phyloP scores from a whole-genome alignment of 2,113 vertebrate species.

The Alexandromys fortis region DNA sequence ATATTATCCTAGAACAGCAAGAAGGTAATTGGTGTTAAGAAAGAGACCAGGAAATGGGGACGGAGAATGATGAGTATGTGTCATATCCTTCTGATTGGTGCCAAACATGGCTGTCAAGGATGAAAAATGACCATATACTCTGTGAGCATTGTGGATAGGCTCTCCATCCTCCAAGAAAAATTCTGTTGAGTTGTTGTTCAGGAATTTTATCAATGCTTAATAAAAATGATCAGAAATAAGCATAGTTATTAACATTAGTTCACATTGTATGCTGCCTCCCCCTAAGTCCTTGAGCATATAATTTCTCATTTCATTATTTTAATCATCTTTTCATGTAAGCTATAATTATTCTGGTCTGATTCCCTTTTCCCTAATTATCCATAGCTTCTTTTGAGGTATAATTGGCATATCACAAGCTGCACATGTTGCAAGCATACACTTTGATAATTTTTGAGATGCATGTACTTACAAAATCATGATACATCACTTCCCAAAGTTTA shows the following conservation, averaged over 20 bases:
- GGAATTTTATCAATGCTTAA: conserved; percentile 8
- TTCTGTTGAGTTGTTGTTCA: background rate
- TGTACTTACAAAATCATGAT: background rate
- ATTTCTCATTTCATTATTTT: background rate
- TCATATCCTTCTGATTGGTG: background rate
- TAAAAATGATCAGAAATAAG: background rate
- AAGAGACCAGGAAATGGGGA: conserved; percentile 7
- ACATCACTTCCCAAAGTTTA: background rate
- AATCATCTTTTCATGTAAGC: conserved; percentile 37
- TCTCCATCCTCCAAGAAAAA: background rate
- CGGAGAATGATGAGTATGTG: conserved; percentile 48
- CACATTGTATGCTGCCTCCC: background rate
- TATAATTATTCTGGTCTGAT: conserved; percentile 9
- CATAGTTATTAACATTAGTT: background rate
- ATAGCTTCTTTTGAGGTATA: background rate
- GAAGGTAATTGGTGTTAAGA: conserved; percentile 83
- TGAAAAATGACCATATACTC: background rate
- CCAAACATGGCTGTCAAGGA: background rate
- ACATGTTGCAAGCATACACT: conserved; percentile 10
- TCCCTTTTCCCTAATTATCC: background rate
- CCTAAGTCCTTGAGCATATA: background rate
- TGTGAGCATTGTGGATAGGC: background rate
- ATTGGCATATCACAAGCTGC: background rate
- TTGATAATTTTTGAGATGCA: background rate
- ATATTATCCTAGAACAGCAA: conserved; percentile 80